Percentiles rank a stretch among this genome's conserved stretches.
phyloP scores from a whole-genome alignment of 2,113 vertebrate genomes.

The Danionella cerebrum region DNA sequence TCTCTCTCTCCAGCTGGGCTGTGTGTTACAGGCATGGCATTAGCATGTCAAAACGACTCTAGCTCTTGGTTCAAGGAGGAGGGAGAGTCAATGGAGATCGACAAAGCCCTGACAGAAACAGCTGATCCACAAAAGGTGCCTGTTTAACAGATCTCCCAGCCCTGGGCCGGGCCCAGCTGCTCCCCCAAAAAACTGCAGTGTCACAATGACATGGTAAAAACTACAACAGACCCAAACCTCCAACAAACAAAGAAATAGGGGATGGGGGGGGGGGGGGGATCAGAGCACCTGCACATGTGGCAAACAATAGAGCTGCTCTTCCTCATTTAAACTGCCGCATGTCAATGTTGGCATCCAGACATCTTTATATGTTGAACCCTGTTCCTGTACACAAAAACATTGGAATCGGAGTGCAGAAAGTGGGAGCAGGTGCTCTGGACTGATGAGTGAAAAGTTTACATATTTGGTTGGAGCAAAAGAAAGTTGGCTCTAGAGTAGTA shows the following conservation, averaged over 20 bases:
- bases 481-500: too few relatives aligned
- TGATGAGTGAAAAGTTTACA: too few relatives aligned
- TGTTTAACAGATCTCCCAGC: constrained; percentile 68
- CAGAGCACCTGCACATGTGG: neutral
- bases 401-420: too few relatives aligned
- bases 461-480: too few relatives aligned
- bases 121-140: constrained; percentile 67
- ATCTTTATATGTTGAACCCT: too few relatives aligned
- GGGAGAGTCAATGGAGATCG: constrained; percentile 62
- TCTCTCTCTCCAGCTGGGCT: constrained; percentile 20
- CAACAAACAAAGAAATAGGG: neutral
- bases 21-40: constrained; percentile 27
- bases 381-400: too few relatives aligned
- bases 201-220: constrained; percentile 50
- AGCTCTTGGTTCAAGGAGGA: constrained; percentile 47
- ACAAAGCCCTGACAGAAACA: constrained; percentile 65
- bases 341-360: too few relatives aligned
- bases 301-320: neutral
- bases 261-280: too few relatives aligned
- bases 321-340: neutral
- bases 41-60: constrained; percentile 66
- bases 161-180: constrained; percentile 69
- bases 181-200: constrained; percentile 57
- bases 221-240: neutral
- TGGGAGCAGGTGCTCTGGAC: too few relatives aligned